phyloP scores from a whole-genome alignment of 1,140 invertebrate species.

The Zaprionus gabonicus region DNA sequence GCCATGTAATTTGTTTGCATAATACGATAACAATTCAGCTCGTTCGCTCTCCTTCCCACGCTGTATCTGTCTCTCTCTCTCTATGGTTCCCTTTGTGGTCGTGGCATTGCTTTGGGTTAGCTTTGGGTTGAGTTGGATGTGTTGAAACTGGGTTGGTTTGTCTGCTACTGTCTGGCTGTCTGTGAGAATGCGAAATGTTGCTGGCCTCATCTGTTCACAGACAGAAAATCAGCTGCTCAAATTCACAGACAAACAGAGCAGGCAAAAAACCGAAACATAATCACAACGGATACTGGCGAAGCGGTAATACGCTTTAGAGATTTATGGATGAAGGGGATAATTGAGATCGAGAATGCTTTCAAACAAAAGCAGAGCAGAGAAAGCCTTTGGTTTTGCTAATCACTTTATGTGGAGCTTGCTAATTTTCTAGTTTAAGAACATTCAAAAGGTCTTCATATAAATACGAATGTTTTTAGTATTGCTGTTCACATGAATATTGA shows the following conservation, averaged over 20 bases:
- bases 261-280: constrained; percentile 34
- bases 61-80: not conserved
- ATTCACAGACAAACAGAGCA: constrained; percentile 62
- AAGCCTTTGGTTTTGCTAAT: not conserved
- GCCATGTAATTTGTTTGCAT: constrained; percentile 80
- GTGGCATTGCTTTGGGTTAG: constrained; percentile 12
- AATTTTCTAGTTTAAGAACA: too few relatives aligned
- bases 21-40: constrained; percentile 78
- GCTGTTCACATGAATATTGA: too few relatives aligned
- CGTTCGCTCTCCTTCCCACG: constrained; percentile 9
- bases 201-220: constrained; percentile 71
- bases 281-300: constrained; percentile 9
- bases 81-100: constrained; percentile 34
- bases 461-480: too few relatives aligned
- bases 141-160: not conserved
- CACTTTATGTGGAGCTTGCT: not conserved
- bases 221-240: constrained; percentile 71
- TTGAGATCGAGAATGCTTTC: not conserved
- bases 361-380: not conserved
- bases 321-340: not conserved
- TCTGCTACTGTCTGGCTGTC: constrained; percentile 20
- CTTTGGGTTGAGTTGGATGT: not conserved
- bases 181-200: constrained; percentile 41
- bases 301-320: not conserved
- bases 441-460: too few relatives aligned